phyloP scores from a whole-genome alignment of 2,797 vertebrate genomes.

The Decapterus maruadsi region DNA sequence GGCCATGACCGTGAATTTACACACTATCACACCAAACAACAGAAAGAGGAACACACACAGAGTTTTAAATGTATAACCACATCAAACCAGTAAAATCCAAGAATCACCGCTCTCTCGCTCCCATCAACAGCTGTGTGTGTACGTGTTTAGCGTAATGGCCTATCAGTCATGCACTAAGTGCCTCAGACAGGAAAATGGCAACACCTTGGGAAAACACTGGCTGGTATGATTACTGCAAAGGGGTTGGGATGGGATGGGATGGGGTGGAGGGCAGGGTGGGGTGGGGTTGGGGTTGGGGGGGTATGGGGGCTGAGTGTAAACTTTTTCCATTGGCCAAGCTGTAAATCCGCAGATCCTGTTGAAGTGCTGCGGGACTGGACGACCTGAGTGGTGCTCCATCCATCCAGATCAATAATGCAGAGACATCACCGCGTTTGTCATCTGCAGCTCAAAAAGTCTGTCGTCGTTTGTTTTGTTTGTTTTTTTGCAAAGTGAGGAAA shows the following conservation, averaged over 20 bases:
- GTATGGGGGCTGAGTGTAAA: constrained; percentile 8
- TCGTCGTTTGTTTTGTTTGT: neutral
- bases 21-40: neutral
- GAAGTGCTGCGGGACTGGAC: constrained; percentile 57
- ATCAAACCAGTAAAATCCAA: constrained; percentile 19
- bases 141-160: constrained; percentile 51
- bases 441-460: constrained; percentile 1
- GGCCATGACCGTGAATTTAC: neutral
- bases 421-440: constrained; percentile 30
- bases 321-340: constrained; percentile 60
- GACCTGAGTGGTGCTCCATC: constrained; percentile 24
- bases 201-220: constrained; percentile 72
- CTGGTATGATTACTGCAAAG: constrained; percentile 66
- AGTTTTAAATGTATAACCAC: neutral
- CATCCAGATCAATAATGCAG: constrained; percentile 56
- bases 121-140: constrained; percentile 33
- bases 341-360: constrained; percentile 57
- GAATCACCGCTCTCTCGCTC: neutral
- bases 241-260: neutral
- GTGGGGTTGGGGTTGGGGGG: neutral
- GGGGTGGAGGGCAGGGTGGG: too few species aligned
- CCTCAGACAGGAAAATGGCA: constrained; percentile 72
- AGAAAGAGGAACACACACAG: neutral
- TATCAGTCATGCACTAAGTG: constrained; percentile 75
- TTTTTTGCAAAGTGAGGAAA: neutral